phyloP scores from a whole-genome alignment of 2,888 invertebrate genomes.

The Metallyticus violacea region DNA sequence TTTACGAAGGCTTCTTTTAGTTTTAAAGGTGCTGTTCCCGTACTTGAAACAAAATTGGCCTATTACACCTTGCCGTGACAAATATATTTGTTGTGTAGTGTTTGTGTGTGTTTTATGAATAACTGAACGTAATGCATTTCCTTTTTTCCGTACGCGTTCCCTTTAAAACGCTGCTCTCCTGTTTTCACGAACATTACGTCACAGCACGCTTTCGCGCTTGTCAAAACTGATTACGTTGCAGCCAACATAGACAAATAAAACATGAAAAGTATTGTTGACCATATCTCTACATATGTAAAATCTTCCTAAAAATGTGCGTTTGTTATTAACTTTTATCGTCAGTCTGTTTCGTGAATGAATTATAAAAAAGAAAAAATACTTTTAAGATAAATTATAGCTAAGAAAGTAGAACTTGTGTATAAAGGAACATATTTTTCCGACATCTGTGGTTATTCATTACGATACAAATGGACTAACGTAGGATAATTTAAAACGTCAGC shows the following conservation, averaged over 20 bases:
- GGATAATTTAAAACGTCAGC: too few species aligned
- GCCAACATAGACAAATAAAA: background rate
- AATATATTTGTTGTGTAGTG: background rate
- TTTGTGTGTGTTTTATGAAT: background rate
- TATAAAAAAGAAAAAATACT: background rate
- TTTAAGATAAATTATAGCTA: background rate
- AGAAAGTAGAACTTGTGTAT: background rate
- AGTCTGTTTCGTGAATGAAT: background rate
- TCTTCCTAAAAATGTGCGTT: background rate
- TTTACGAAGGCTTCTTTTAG: background rate
- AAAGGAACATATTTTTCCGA: conserved; percentile 17
- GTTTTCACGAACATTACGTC: too few species aligned
- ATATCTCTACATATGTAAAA: background rate
- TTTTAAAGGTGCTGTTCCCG: background rate
- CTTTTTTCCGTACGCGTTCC: background rate
- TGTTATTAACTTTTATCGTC: conserved; percentile 10
- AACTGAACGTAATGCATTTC: too few species aligned
- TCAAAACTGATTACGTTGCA: background rate
- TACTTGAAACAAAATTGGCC: background rate
- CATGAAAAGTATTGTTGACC: background rate
- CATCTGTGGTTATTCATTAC: background rate
- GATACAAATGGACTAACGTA: background rate
- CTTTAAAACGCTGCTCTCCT: too few species aligned
- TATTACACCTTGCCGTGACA: background rate
- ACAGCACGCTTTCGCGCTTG: background rate